phyloP scores from a whole-genome alignment of 2,113 vertebrate species.

The Amphiprion percula region DNA sequence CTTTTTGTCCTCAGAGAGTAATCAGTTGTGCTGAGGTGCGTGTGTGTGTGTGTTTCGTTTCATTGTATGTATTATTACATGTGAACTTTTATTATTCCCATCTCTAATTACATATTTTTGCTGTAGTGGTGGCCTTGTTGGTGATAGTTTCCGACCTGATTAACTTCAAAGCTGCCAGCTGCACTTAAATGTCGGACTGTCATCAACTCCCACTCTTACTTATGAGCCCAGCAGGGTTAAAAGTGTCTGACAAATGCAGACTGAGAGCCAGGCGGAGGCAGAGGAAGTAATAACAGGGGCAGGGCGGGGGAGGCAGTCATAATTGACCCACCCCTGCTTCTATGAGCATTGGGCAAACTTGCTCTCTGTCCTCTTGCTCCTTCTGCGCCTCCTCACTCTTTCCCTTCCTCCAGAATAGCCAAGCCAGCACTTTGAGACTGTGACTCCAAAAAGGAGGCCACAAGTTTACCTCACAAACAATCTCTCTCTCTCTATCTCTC shows the following conservation, averaged over 20 bases:
- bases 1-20: constrained; percentile 62
- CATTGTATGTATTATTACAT: constrained; percentile 34
- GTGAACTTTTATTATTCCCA: constrained; percentile 63
- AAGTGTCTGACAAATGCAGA: constrained; percentile 57
- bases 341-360: constrained; percentile 36
- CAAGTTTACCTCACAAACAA: constrained; percentile 60
- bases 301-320: constrained; percentile 41
- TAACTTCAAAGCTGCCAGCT: constrained; percentile 49
- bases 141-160: constrained; percentile 45
- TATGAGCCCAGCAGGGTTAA: constrained; percentile 63
- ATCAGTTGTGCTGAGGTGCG: constrained; percentile 7
- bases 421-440: constrained; percentile 69
- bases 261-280: constrained; percentile 25
- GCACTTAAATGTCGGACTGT: constrained; percentile 39
- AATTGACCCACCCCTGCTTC: constrained; percentile 53
- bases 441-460: constrained; percentile 60
- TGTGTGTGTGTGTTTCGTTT: constrained; percentile 6
- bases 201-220: constrained; percentile 53
- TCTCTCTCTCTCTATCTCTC: constrained; percentile 1
- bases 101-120: constrained; percentile 63
- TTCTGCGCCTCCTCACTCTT: constrained; percentile 41
- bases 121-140: constrained; percentile 55
- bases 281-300: constrained; percentile 57
- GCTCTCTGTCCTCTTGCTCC: constrained; percentile 49
- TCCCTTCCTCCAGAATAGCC: constrained; percentile 50